These are phyloP conservation scores for Myrmophylax atrothorax DNA, from an alignment of 2,113 vertebrate species.

Conservation along the genomic window DNA sequence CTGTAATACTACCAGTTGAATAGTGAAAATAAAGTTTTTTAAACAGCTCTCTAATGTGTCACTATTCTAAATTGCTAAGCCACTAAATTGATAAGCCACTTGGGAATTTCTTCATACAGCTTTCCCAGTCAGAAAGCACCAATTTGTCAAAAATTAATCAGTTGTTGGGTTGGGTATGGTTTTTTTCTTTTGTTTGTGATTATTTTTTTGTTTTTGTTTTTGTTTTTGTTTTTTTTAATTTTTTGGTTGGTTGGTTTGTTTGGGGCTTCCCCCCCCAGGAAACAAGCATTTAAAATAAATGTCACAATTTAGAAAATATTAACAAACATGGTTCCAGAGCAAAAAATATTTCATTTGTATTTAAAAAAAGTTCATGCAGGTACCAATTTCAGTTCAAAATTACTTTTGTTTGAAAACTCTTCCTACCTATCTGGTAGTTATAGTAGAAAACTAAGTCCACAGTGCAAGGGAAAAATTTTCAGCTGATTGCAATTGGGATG, in stretches of 20 bases:
- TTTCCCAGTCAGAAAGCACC: neutral
- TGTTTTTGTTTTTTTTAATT: too few species aligned
- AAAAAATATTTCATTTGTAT: neutral
- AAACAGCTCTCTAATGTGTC: neutral
- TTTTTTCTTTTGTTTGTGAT: neutral
- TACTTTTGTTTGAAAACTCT: neutral
- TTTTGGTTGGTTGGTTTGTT: too few species aligned
- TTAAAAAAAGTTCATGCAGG: accelerated
- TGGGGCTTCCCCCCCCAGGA: neutral
- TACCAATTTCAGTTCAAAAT: neutral
- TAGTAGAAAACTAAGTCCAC: neutral
- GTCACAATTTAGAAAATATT: neutral
- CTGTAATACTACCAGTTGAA: neutral
- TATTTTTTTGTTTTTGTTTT: neutral
- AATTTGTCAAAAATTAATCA: neutral
- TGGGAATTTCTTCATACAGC: neutral
- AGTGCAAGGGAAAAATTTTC: neutral
- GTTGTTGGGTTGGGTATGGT: neutral
- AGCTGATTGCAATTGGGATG: neutral
- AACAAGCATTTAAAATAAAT: neutral
- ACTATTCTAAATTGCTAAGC: neutral
- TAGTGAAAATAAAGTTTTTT: neutral
- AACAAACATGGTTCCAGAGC: neutral
- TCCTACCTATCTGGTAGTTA: neutral
- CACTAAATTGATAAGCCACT: neutral